Conservation (phyloP, 2,888 invertebrate genomes). For the Operophtera brumata region DNA sequence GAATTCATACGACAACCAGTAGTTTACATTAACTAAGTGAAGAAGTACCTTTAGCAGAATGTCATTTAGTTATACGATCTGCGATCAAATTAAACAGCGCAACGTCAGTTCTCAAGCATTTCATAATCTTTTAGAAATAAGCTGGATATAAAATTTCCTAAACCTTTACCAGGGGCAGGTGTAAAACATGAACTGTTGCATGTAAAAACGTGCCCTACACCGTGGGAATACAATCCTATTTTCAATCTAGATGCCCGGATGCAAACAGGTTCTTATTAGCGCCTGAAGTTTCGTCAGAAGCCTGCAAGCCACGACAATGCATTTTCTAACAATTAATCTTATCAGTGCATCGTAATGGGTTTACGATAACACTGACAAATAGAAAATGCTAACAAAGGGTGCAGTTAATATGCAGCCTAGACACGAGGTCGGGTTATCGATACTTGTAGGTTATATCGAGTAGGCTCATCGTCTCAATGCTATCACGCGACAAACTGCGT, state of each 20-base stretch:
- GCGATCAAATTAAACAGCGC: conserved; percentile 35
- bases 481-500: conserved; percentile 52
- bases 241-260: conserved; percentile 36
- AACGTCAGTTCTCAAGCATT: conserved; percentile 53
- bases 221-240: conserved; percentile 48
- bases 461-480: conserved; percentile 46
- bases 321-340: conserved; percentile 46
- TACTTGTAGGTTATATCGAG: conserved; percentile 52
- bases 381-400: conserved; percentile 53
- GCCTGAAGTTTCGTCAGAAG: conserved; percentile 58
- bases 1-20: too few relatives aligned
- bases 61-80: conserved; percentile 61
- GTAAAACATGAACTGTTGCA: conserved; percentile 45
- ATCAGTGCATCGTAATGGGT: conserved; percentile 33
- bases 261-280: conserved; percentile 54
- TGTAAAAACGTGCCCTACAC: conserved; percentile 40
- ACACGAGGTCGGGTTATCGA: conserved; percentile 48
- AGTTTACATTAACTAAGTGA: background rate
- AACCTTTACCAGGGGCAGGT: conserved; percentile 67
- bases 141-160: conserved; percentile 67
- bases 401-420: conserved; percentile 47
- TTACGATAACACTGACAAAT: conserved; percentile 30
- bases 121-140: conserved; percentile 55
- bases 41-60: conserved; percentile 45
- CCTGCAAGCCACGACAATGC: conserved; percentile 35